These are phyloP conservation scores for Meiosimyza decipiens DNA, from an alignment of 2,888 invertebrate species.

Conservation along the genomic window DNA sequence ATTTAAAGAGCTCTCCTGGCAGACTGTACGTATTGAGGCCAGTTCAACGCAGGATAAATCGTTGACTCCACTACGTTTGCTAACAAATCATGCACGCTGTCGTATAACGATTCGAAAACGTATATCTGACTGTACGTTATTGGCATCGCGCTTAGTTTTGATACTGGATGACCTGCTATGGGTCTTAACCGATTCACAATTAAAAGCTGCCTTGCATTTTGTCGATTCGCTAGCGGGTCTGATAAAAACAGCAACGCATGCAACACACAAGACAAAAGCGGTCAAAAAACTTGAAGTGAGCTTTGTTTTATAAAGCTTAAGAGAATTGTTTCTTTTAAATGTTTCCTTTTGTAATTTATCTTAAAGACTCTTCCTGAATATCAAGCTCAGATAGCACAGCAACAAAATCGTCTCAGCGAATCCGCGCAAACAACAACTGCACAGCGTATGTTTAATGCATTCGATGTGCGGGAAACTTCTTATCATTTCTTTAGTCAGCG, in stretches of 20 bases:
- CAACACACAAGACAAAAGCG: conserved; percentile 84
- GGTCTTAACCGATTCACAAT: conserved; percentile 96
- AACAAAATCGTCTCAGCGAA: conserved; percentile 61
- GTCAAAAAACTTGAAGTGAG: conserved; percentile 82
- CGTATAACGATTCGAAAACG: conserved; percentile 96
- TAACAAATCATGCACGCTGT: conserved; percentile 94
- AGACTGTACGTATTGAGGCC: conserved; percentile 95
- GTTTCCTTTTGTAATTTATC: conserved; percentile 16
- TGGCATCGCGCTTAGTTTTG: conserved; percentile 90
- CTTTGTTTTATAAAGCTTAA: background rate
- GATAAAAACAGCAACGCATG: conserved; percentile 82
- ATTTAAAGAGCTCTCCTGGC: conserved; percentile 98
- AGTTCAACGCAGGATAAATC: conserved; percentile 81
- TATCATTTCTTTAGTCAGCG: conserved; percentile 94
- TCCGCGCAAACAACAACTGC: conserved; percentile 62
- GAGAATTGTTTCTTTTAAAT: conserved; percentile 10
- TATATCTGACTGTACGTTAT: conserved; percentile 89
- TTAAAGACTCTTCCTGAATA: conserved; percentile 75
- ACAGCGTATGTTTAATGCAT: conserved; percentile 81
- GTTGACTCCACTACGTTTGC: conserved; percentile 88
- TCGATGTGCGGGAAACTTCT: conserved; percentile 97
- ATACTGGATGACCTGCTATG: conserved; percentile 96
- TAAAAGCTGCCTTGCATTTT: conserved; percentile 92
- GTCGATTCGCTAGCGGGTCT: conserved; percentile 85
- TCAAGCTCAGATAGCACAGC: conserved; percentile 76